Percentiles rank a stretch among this genome's conserved stretches.
These are phyloP conservation scores for Thumatha senex DNA, from an alignment of 2,888 invertebrate species.

Conservation along the genomic window DNA sequence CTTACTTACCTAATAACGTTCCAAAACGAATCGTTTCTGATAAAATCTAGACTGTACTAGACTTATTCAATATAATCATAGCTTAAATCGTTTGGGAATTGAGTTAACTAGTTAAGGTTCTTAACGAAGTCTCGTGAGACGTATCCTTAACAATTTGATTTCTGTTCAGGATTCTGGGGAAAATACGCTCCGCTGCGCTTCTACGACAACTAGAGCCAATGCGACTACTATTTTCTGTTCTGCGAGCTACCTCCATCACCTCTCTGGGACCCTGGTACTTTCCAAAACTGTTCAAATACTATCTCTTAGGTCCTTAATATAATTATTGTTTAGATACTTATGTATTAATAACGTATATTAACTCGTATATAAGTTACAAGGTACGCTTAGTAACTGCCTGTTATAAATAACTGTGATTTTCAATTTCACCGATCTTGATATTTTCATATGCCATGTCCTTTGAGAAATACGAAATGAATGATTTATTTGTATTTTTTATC, in stretches of 20 bases:
- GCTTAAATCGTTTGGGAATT: neutral
- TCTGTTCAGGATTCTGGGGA: slow-evolving; percentile 67
- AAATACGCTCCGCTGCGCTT: slow-evolving; percentile 62
- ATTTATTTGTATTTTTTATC: neutral
- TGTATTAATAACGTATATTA: too few relatives aligned
- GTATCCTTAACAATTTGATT: slow-evolving; percentile 3
- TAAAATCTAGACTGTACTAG: too few relatives aligned
- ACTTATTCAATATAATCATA: neutral
- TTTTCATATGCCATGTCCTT: neutral
- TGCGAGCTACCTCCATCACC: slow-evolving; percentile 41
- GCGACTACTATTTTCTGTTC: slow-evolving; percentile 45
- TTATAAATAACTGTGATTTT: neutral
- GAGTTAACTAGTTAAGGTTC: neutral
- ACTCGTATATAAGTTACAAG: neutral
- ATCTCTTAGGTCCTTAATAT: too few relatives aligned
- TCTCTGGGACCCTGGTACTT: slow-evolving; percentile 47
- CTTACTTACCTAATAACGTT: too few relatives aligned
- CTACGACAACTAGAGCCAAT: slow-evolving; percentile 68
- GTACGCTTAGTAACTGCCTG: neutral
- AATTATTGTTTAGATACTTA: neutral
- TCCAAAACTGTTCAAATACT: neutral
- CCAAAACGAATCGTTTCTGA: too few relatives aligned
- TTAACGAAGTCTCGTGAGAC: neutral
- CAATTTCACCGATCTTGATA: slow-evolving; percentile 4
- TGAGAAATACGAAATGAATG: neutral